Percentiles rank a stretch among this genome's conserved stretches.
phyloP scores from a whole-genome alignment of 2,888 invertebrate species.

The Dioctria rufipes region DNA sequence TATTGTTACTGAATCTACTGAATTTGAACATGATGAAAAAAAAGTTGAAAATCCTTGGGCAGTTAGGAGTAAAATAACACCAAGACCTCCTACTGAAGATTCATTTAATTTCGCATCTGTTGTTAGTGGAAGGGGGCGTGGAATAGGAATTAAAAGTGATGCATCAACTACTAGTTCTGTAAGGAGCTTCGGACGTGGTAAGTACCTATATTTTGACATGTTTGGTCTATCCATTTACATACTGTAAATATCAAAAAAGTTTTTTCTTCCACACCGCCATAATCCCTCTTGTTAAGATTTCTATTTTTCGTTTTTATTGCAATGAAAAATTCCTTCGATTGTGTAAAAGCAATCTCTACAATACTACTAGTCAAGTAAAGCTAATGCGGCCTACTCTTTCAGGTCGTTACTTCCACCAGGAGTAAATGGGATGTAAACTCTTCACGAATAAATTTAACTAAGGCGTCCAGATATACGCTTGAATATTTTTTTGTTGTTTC shows the following conservation, averaged over 20 bases:
- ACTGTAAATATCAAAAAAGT: too few species aligned
- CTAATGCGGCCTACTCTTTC: neutral
- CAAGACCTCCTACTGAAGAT: conserved; percentile 24
- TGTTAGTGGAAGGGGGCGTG: conserved; percentile 44
- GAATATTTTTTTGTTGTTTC: too few species aligned
- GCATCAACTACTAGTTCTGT: neutral
- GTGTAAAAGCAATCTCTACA: too few species aligned
- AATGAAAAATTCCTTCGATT: neutral
- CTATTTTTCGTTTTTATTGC: neutral
- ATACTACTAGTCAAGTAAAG: neutral
- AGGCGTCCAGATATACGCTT: too few species aligned
- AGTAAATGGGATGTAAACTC: neutral
- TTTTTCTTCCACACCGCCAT: too few species aligned
- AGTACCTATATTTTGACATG: neutral
- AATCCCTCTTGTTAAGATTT: neutral
- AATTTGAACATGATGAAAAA: neutral
- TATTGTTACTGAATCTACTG: neutral
- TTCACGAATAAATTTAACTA: neutral
- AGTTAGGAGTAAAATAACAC: neutral
- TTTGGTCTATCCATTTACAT: too few species aligned
- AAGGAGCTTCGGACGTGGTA: conserved; percentile 21
- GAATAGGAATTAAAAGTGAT: conserved; percentile 22
- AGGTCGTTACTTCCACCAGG: conserved; percentile 40
- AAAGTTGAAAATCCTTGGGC: conserved; percentile 42
- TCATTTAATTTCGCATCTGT: conserved; percentile 41